Evolutionary conservation across 2,888 invertebrate genomes (phyloP).

Genomic region (Geophilus truncorum): DNA sequence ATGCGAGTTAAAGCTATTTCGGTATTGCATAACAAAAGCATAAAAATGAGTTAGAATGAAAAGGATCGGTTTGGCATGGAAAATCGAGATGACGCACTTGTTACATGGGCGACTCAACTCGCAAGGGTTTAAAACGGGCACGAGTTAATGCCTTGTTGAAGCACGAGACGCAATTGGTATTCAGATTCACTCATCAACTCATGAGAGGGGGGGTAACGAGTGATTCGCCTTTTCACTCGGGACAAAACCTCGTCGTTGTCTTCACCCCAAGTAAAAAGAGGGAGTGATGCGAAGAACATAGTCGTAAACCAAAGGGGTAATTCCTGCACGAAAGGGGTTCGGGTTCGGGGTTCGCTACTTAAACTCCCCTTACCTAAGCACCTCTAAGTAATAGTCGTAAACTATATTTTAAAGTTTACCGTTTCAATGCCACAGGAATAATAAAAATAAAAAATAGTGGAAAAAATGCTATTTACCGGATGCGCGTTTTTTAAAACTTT

Average conservation of each 20-base stretch:
- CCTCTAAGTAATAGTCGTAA: not conserved
- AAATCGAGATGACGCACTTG: slow-evolving; percentile 7
- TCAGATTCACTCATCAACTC: slow-evolving; percentile 21
- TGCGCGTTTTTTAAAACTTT: not conserved
- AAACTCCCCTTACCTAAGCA: not conserved
- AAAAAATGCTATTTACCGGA: not conserved
- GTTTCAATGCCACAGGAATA: not conserved
- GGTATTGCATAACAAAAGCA: not conserved
- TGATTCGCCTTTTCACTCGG: not conserved
- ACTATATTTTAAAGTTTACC: not conserved
- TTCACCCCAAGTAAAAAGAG: slow-evolving; percentile 13
- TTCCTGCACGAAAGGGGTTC: slow-evolving; percentile 2
- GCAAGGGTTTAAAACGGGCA: not conserved
- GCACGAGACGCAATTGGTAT: slow-evolving; percentile 25
- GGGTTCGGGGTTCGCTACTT: not conserved
- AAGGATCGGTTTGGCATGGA: not conserved
- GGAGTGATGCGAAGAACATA: slow-evolving; percentile 8
- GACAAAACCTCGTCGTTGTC: slow-evolving; percentile 10
- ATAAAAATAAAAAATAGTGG: too few relatives aligned
- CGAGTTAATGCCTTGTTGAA: slow-evolving; percentile 12
- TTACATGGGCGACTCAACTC: not conserved
- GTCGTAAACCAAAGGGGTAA: slow-evolving; percentile 20
- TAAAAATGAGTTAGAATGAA: slow-evolving; percentile 3
- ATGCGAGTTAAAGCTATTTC: not conserved
- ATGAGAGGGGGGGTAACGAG: not conserved